Conservation (phyloP, 1,140 invertebrate genomes). For the Tetramorium simillimum region DNA sequence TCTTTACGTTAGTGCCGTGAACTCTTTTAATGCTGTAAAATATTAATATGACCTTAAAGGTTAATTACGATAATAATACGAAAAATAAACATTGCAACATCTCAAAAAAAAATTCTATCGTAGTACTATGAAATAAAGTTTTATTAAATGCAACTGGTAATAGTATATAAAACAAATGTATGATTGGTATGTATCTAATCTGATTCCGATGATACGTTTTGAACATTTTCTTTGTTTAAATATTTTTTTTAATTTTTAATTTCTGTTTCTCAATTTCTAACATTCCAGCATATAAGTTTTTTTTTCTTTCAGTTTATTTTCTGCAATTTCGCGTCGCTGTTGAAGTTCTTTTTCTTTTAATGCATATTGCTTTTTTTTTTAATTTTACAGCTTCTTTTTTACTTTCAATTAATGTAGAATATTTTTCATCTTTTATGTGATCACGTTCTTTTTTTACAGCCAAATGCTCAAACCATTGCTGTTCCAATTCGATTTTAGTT, state of each 20-base stretch:
- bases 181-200: not conserved
- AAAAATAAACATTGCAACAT: too few relatives aligned
- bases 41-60: too few relatives aligned
- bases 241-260: not conserved
- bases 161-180: too few relatives aligned
- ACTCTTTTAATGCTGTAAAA: too few relatives aligned
- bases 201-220: not conserved
- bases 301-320: conserved; percentile 2
- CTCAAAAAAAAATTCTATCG: too few relatives aligned
- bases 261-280: not conserved
- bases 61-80: too few relatives aligned
- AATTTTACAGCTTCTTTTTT: conserved; percentile 3
- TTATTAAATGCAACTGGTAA: too few relatives aligned
- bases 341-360: conserved; percentile 4
- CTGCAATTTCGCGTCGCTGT: not conserved
- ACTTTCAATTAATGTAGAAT: not conserved
- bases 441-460: not conserved
- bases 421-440: not conserved
- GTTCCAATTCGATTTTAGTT: not conserved
- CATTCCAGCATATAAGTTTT: not conserved
- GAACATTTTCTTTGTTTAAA: not conserved
- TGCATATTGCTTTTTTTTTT: not conserved
- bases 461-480: not conserved
- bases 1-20: too few relatives aligned
- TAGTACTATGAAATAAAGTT: too few relatives aligned